Conservation (phyloP, 2,797 vertebrate species). For the Pachyuromys duprasi region DNA sequence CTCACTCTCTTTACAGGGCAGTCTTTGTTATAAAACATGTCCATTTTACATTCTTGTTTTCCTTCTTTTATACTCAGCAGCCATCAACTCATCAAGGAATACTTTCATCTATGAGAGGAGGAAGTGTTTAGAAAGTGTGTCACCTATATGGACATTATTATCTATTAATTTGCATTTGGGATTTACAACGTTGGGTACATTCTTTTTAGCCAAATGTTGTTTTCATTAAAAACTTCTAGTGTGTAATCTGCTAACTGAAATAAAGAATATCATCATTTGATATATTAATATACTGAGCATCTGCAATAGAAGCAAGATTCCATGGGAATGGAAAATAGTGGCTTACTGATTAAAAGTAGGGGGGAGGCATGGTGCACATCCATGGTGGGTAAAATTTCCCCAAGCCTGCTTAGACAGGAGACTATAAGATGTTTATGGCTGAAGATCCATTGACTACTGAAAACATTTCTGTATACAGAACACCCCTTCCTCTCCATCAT, state of each 20-base stretch:
- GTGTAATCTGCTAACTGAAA: not conserved
- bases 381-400: rapidly evolving
- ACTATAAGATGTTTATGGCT: not conserved
- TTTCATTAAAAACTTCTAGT: not conserved
- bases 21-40: not conserved
- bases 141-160: not conserved
- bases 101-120: not conserved
- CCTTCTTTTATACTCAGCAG: not conserved
- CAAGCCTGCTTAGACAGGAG: not conserved
- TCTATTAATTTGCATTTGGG: not conserved
- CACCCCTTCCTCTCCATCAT: not conserved
- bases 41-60: not conserved
- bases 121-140: not conserved
- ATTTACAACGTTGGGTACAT: not conserved
- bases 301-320: not conserved
- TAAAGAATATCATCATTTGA: not conserved
- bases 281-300: not conserved
- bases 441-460: not conserved
- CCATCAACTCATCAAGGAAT: not conserved
- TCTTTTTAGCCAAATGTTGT: not conserved
- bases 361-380: rapidly evolving
- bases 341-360: not conserved
- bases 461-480: not conserved
- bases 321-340: not conserved
- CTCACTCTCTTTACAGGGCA: not conserved